These are phyloP conservation scores for Cotesia typhae DNA, from an alignment of 1,140 invertebrate species.

Conservation along the genomic window DNA sequence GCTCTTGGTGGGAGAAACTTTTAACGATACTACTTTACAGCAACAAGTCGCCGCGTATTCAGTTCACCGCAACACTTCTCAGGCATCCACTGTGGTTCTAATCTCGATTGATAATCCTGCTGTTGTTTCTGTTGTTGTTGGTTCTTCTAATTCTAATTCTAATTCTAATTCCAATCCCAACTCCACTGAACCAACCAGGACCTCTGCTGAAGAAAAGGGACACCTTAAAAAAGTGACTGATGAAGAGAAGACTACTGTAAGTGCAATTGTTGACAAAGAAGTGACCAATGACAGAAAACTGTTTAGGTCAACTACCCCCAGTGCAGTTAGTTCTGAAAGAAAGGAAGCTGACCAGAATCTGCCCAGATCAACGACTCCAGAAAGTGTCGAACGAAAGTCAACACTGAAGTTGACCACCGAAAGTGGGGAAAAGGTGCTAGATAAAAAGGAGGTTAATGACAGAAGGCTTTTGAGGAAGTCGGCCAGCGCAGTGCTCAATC, in stretches of 20 bases:
- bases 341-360: no score
- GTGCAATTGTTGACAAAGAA: conserved; percentile 6
- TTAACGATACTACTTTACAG: conserved; percentile 37
- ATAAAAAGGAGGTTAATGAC: conserved; percentile 37
- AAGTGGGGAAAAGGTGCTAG: neutral
- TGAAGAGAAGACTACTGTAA: neutral
- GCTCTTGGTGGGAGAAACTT: conserved; percentile 41
- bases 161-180: no score
- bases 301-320: no score
- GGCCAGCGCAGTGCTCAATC: conserved; percentile 52
- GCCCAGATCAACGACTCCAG: neutral
- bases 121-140: no score
- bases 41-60: conserved; percentile 25
- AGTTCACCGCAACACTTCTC: conserved; percentile 38
- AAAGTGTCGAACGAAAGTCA: neutral
- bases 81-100: conserved; percentile 1
- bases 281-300: neutral
- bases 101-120: no score
- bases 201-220: conserved; percentile 24
- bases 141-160: no score
- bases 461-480: conserved; percentile 46
- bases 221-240: conserved; percentile 26
- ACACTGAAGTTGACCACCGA: no score
- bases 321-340: no score
- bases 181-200: no score